These are phyloP conservation scores for Cartodere bifasciata DNA, from an alignment of 2,888 invertebrate genomes.

Conservation along the genomic window DNA sequence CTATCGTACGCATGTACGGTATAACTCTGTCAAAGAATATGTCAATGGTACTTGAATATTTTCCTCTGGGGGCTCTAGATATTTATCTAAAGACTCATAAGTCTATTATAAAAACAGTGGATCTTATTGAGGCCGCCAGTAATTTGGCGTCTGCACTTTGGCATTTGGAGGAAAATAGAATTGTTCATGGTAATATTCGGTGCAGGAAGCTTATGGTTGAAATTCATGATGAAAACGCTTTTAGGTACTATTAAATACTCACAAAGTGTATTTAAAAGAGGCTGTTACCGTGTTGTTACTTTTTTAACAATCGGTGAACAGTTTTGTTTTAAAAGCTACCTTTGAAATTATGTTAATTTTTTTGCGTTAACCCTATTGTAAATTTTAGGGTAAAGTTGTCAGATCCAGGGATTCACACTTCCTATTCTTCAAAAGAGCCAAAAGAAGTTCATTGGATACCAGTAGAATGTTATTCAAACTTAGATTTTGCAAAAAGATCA, in stretches of 20 bases:
- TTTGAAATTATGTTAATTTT: too few relatives aligned
- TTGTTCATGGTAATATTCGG: slow-evolving; percentile 75
- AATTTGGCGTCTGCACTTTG: slow-evolving; percentile 74
- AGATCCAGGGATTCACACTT: slow-evolving; percentile 64
- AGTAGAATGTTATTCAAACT: slow-evolving; percentile 62
- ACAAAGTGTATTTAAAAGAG: too few relatives aligned
- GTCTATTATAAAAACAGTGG: slow-evolving; percentile 45
- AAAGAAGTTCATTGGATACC: slow-evolving; percentile 79
- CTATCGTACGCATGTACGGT: slow-evolving; percentile 66
- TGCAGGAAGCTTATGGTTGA: slow-evolving; percentile 73
- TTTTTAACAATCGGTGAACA: too few relatives aligned
- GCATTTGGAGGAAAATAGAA: slow-evolving; percentile 70
- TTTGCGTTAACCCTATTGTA: too few relatives aligned
- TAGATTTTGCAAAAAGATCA: slow-evolving; percentile 52
- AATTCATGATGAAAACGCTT: slow-evolving; percentile 51
- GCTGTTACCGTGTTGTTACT: too few relatives aligned
- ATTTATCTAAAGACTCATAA: slow-evolving; percentile 45
- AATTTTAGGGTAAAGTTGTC: slow-evolving; percentile 67
- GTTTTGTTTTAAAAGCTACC: too few relatives aligned
- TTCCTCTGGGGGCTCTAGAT: slow-evolving; percentile 67
- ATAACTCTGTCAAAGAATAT: slow-evolving; percentile 64
- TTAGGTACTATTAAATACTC: too few relatives aligned
- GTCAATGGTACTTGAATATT: slow-evolving; percentile 70
- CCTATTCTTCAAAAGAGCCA: slow-evolving; percentile 54
- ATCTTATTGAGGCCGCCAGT: slow-evolving; percentile 71